Conservation (phyloP, 2,113 vertebrate species). For the Campylomormyrus numenius region DNA sequence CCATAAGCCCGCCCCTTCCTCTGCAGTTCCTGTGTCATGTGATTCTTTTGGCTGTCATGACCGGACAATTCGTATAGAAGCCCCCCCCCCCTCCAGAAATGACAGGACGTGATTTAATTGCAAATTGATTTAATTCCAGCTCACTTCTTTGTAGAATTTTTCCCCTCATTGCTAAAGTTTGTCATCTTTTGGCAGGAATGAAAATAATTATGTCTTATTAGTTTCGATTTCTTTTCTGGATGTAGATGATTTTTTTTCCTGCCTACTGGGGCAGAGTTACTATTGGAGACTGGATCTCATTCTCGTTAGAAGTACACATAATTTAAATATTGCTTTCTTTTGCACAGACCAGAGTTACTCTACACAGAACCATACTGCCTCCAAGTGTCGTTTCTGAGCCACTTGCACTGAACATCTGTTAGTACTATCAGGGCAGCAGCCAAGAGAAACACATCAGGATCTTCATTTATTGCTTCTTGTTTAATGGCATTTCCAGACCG, state of each 20-base stretch:
- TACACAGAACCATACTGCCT: neutral
- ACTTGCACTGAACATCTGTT: neutral
- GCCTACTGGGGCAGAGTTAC: neutral
- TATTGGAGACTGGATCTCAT: neutral
- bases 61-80: neutral
- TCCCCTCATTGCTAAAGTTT: neutral
- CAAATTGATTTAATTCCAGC: neutral
- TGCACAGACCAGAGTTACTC: neutral
- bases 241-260: neutral
- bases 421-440: neutral
- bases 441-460: neutral
- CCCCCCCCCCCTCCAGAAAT: neutral
- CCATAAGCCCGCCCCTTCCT: neutral
- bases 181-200: neutral
- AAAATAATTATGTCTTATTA: neutral
- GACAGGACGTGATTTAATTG: neutral
- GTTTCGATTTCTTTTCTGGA: neutral
- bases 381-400: neutral
- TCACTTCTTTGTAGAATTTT: neutral
- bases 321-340: neutral
- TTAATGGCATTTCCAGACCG: slow-evolving; percentile 4
- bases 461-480: neutral
- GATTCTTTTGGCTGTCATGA: neutral
- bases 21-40: neutral
- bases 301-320: neutral